Base-by-base conservation (phyloP, 1,140 invertebrate genomes). In the Drosophila tani region DNA sequence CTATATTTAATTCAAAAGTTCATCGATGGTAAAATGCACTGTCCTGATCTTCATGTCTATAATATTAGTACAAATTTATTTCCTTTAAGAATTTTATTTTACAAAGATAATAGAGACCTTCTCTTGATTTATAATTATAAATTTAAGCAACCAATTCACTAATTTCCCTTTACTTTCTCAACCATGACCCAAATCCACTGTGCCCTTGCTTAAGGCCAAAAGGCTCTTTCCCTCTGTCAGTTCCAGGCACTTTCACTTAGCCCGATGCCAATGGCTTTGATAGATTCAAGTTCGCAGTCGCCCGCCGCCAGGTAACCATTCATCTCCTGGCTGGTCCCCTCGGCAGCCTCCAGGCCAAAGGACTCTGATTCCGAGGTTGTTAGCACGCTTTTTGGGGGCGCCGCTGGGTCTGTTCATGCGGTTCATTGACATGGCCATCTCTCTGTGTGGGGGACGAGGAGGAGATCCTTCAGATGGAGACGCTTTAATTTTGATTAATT, bases 401-500 rank as follows among this genome's bases (percentile, higher is more conserved):
- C n/a, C 55, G 38, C 35, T 65, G 59, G 43, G 40, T 29, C 57
- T 71, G 75, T 62, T 79, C 50, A 71, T 71, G 75, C 75, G 75
- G 66, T 79, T 64, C 76, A 79, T 70, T 79, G 75, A 78, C 75
- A 71, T 64, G 65, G 46, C 66, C 65, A 47, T 45, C 15, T 24
- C 12, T 56, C 14, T 40, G 38, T 29, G 27, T 29, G 27, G 12
- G 68, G 50, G 11, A 17, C 32, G 7, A n/a, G 12, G 21, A 24
- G 68, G 50, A 6, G 24, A 29, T 14, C 29, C 15, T 19, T 57
- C 24, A 17, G 67, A 51, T 60, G 46, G 15, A 7, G 35, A 29
- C 43, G 41, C 65, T 45, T 75, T 56, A 49, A 80, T 60, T 80
- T 84, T 90, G 85, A 88, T 88, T 90, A 88, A 88, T 90, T 84